Percentiles rank a stretch among this genome's conserved stretches.
Conservation (phyloP, 1,140 invertebrate species). For the Hycleus cichorii region DNA sequence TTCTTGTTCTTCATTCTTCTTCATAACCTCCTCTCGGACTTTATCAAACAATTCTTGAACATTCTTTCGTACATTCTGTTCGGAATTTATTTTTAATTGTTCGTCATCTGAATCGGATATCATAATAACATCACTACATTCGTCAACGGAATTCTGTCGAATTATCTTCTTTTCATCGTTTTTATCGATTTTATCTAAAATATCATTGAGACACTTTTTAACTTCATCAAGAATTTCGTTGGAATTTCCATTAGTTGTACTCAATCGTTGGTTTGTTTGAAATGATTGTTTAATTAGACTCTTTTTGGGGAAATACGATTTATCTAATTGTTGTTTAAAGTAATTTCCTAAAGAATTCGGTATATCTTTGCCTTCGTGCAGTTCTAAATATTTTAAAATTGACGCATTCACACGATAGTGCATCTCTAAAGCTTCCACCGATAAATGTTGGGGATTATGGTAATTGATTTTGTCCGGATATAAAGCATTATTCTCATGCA, state of each 20-base stretch:
- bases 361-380: slow-evolving; percentile 47
- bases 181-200: slow-evolving; percentile 23
- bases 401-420: slow-evolving; percentile 77
- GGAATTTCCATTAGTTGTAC: neutral
- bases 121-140: slow-evolving; percentile 30
- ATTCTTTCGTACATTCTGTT: slow-evolving; percentile 25
- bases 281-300: slow-evolving; percentile 1
- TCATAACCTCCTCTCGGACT: slow-evolving; percentile 45
- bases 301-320: slow-evolving; percentile 17
- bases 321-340: slow-evolving; percentile 37
- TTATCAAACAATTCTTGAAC: slow-evolving; percentile 45
- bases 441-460: slow-evolving; percentile 69
- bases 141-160: neutral
- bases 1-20: slow-evolving; percentile 30
- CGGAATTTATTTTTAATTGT: neutral
- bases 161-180: neutral
- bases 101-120: slow-evolving; percentile 38
- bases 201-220: slow-evolving; percentile 22
- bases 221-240: slow-evolving; percentile 16
- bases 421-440: slow-evolving; percentile 85
- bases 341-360: slow-evolving; percentile 29
- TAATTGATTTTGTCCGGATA: slow-evolving; percentile 85
- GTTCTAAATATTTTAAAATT: slow-evolving; percentile 77
- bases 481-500: slow-evolving; percentile 71
- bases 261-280: neutral